phyloP scores from a whole-genome alignment of 2,797 vertebrate species.

The Perodicticus potto region DNA sequence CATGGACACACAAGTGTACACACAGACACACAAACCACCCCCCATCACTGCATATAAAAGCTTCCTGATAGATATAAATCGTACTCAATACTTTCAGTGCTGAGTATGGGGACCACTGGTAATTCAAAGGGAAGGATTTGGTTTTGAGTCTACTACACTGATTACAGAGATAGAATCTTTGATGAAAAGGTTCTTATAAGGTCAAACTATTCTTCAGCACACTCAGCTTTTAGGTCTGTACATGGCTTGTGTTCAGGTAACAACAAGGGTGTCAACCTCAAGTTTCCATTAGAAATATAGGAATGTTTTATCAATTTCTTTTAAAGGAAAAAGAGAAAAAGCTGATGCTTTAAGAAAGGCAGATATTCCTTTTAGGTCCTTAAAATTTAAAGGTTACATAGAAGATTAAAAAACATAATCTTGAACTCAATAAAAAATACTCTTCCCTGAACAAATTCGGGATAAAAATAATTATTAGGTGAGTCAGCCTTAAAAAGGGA shows the following conservation, averaged over 20 bases:
- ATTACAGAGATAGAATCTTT: not conserved
- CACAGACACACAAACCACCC: not conserved
- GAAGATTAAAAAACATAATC: slow-evolving; percentile 46
- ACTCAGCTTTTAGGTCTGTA: slow-evolving; percentile 13
- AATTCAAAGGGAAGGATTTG: not conserved
- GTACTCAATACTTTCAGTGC: not conserved
- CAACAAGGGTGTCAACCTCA: not conserved
- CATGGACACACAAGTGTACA: not conserved
- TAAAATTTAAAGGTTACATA: not conserved
- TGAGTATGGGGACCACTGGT: not conserved
- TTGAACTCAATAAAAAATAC: slow-evolving; percentile 33
- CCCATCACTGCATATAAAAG: not conserved
- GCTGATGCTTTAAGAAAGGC: not conserved
- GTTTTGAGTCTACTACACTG: not conserved
- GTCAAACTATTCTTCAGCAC: slow-evolving; percentile 32
- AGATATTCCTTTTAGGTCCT: not conserved
- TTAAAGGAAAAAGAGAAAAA: slow-evolving; percentile 15
- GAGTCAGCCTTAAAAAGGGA: slow-evolving; percentile 15
- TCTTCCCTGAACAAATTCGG: slow-evolving; percentile 5
- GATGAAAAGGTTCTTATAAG: not conserved
- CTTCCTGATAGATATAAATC: not conserved
- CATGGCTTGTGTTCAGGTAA: slow-evolving; percentile 42
- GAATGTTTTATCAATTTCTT: slow-evolving; percentile 23
- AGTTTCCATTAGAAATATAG: not conserved
- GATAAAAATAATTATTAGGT: slow-evolving; percentile 47